Base-by-base conservation (phyloP, 2,797 vertebrate genomes). In the Leuciscus waleckii region DNA sequence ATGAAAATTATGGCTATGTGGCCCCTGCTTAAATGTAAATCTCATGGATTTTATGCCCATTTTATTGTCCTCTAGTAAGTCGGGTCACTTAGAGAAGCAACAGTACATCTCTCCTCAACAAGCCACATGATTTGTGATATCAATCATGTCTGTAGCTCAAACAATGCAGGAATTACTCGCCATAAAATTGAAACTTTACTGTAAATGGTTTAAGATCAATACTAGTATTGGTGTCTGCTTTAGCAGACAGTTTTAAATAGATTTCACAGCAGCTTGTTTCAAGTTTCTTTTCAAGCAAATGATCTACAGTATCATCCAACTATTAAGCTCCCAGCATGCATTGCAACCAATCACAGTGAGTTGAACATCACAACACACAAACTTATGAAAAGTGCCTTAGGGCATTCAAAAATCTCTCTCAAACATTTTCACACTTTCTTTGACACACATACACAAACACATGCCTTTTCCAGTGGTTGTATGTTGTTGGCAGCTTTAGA, bases 401-500 rank as follows among this genome's bases (percentile, higher is more conserved):
- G 11, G 46, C 77, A 43, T 67, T 56, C 29, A 11, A 69, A 54
- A 14, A 26, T 23, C 17, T 76, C 8, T 54, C 32, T 58, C 23
- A 16, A 29, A 54, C 56, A 16, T 5, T 6, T 16, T 63, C 61
- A 82, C 65, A 74, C 75, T 46, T 16, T 46, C 41, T 71, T 71
- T 65, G 70, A 75, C 79, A 79, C 29, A 63, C 71, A 68, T 51
- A 75, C 26, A 70, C 58, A 63, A 2, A 68, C 58, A 49, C 29
- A 49, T 49, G 14, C 46, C 4, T 49, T 73, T 70, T 43, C 54
- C 83, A 63, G 71, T 85, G 82, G 37, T 54, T 29, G 35, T 69
- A 41, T 73, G 46, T 73, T 82, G 56, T 54, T 77, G 69, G 75
- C 69, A 82, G 51, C 41, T 54, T 56, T 43, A 67, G 76, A 51